Evolutionary conservation across 2,797 vertebrate genomes (phyloP).

Genomic region (Sebastiscus tertius): DNA sequence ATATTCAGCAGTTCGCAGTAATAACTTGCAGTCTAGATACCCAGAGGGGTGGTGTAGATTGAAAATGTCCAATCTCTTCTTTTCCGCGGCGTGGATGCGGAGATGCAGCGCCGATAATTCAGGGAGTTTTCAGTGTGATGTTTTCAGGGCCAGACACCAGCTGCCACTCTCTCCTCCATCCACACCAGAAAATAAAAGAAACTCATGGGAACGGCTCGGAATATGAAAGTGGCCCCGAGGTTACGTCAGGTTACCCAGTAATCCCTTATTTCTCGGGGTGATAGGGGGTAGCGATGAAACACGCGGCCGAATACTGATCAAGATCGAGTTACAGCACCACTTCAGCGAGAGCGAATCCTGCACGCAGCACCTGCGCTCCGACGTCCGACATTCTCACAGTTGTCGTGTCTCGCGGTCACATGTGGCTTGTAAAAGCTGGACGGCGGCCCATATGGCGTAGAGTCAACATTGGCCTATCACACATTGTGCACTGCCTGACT

Average conservation of each 20-base stretch:
- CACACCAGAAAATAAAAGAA: conserved; percentile 2
- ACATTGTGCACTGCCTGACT: not conserved
- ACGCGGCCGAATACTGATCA: conserved; percentile 6
- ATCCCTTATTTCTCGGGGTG: conserved; percentile 28
- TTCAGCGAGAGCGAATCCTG: conserved; percentile 30
- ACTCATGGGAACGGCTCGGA: conserved; percentile 20
- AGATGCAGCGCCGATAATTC: conserved; percentile 62
- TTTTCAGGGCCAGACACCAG: conserved; percentile 44
- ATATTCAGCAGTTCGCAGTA: conserved; percentile 73
- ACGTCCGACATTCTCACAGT: conserved; percentile 37
- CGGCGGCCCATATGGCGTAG: conserved; percentile 33
- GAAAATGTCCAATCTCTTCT: conserved; percentile 77
- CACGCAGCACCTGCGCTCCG: conserved; percentile 45
- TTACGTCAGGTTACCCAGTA: conserved; percentile 17
- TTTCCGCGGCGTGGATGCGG: conserved; percentile 44
- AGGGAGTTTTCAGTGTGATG: conserved; percentile 45
- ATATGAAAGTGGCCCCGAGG: conserved; percentile 28
- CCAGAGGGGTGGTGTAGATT: conserved; percentile 69
- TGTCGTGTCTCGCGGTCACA: conserved; percentile 24
- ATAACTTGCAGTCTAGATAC: conserved; percentile 69
- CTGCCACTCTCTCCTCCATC: conserved; percentile 36
- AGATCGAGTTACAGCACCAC: conserved; percentile 22
- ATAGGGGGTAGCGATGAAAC: conserved; percentile 19
- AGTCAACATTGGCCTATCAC: conserved; percentile 33
- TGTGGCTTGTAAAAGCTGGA: conserved; percentile 53